Conservation (phyloP, 2,797 vertebrate species). For the Phrynocephalus guinanensis region DNA sequence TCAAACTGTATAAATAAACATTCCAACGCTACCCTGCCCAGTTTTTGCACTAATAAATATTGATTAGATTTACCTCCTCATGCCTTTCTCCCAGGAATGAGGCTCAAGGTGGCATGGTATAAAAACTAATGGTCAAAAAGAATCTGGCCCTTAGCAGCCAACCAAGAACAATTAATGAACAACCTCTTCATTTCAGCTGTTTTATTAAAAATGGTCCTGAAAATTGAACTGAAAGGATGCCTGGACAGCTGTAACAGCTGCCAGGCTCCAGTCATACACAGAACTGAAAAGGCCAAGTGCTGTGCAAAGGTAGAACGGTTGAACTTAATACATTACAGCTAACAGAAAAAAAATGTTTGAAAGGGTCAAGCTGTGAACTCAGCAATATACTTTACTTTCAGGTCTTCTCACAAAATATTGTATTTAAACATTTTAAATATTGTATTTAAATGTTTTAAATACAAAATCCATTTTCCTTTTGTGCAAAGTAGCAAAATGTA, state of each 20-base stretch:
- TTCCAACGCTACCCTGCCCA: neutral
- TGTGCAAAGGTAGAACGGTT: neutral
- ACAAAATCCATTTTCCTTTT: conserved; percentile 25
- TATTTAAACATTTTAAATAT: conserved; percentile 35
- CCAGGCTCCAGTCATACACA: neutral
- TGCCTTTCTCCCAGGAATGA: neutral
- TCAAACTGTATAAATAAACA: neutral
- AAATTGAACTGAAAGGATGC: neutral
- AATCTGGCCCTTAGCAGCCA: neutral
- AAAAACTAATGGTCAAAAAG: neutral
- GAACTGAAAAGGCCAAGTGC: neutral
- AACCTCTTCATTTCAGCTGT: neutral
- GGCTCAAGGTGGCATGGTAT: neutral
- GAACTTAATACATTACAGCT: neutral
- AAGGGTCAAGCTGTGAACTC: conserved; percentile 28
- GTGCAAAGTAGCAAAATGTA: conserved; percentile 53
- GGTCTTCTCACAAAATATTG: conserved; percentile 45
- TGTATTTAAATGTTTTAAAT: conserved; percentile 24
- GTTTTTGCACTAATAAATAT: neutral
- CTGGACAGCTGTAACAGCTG: neutral
- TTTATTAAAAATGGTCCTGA: neutral
- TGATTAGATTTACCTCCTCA: neutral
- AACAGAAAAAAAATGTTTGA: neutral
- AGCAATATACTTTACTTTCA: conserved; percentile 67
- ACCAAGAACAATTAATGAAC: neutral